Evolutionary conservation across 2,797 vertebrate genomes (phyloP).

Genomic region (Fundulus diaphanus): DNA sequence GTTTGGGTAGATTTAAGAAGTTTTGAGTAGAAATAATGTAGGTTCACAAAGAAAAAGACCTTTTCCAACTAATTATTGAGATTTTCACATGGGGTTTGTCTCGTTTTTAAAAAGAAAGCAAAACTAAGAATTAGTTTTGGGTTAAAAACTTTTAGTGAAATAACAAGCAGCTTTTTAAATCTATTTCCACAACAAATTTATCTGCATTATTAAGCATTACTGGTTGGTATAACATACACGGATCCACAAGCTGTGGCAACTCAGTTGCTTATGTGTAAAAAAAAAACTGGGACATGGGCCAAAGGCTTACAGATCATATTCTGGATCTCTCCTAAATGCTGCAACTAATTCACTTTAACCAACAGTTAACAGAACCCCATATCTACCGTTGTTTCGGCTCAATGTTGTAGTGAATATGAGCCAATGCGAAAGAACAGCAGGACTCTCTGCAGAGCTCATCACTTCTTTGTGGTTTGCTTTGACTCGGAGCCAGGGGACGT

Average conservation of each 20-base stretch:
- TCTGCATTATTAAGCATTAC: too few species aligned
- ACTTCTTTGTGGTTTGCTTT: slow-evolving; percentile 14
- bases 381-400: neutral
- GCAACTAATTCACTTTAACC: neutral
- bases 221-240: too few species aligned
- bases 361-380: neutral
- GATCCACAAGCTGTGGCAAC: too few species aligned
- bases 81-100: neutral
- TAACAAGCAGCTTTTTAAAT: too few species aligned
- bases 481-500: slow-evolving; percentile 26
- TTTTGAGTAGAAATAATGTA: too few species aligned
- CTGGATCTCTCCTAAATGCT: neutral
- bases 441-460: slow-evolving; percentile 24
- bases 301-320: neutral
- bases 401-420: neutral
- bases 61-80: neutral
- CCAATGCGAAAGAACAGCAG: slow-evolving; percentile 11
- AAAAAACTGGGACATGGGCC: too few species aligned
- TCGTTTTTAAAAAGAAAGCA: neutral
- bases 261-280: too few species aligned
- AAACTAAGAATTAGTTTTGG: neutral
- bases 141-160: too few species aligned
- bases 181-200: neutral
- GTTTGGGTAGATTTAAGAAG: too few species aligned
- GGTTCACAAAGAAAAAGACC: too few species aligned